Percentiles rank a stretch among this genome's conserved stretches.
Conservation (phyloP, 2,113 vertebrate species). For the Nibea coibor region DNA sequence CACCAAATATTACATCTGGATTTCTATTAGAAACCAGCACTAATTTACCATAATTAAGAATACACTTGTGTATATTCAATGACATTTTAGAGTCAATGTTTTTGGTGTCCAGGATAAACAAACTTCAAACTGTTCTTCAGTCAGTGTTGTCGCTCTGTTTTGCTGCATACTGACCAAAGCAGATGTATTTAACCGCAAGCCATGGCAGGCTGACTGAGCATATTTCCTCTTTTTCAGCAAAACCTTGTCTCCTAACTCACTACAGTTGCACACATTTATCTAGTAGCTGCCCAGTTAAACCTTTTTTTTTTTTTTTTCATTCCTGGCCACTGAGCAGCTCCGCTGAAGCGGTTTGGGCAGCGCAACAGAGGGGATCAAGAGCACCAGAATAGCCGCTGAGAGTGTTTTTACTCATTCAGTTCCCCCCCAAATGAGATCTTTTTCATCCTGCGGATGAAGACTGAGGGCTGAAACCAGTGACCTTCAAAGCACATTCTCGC, state of each 20-base stretch:
- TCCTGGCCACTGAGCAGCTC: slow-evolving; percentile 40
- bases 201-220: slow-evolving; percentile 42
- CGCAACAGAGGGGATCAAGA: slow-evolving; percentile 72
- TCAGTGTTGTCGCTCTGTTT: slow-evolving; percentile 33
- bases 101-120: slow-evolving; percentile 1
- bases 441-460: slow-evolving; percentile 38
- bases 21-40: not conserved
- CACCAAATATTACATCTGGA: too few relatives aligned
- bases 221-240: slow-evolving; percentile 54
- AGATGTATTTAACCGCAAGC: slow-evolving; percentile 57
- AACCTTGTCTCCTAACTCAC: slow-evolving; percentile 19
- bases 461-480: slow-evolving; percentile 66
- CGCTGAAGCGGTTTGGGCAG: slow-evolving; percentile 63
- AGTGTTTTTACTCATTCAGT: slow-evolving; percentile 73
- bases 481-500: slow-evolving; percentile 70
- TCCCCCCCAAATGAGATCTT: slow-evolving; percentile 60
- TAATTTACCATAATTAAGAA: not conserved
- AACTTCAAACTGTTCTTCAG: slow-evolving; percentile 29
- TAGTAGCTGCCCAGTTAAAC: slow-evolving; percentile 57
- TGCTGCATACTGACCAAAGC: slow-evolving; percentile 33
- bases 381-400: slow-evolving; percentile 65
- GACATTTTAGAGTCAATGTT: not conserved
- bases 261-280: slow-evolving; percentile 57
- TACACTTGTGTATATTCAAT: not conserved
- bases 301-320: slow-evolving; percentile 16